Conservation (phyloP, 2,888 invertebrate genomes). For the Brachypalpus laphriformis region DNA sequence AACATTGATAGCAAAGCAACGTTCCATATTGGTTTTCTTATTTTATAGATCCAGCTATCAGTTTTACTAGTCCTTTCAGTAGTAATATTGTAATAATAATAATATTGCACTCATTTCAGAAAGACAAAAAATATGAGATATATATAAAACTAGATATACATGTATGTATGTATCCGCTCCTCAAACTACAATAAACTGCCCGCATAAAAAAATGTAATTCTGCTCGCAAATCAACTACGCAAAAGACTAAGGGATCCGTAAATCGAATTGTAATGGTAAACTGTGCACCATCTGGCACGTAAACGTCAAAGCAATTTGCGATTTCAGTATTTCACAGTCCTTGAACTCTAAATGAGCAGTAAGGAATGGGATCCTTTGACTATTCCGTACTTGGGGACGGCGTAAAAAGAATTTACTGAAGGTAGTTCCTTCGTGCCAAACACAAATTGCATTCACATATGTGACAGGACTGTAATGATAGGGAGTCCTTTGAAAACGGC, state of each 20-base stretch:
- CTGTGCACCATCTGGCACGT: conserved; percentile 38
- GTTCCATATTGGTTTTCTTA: no score
- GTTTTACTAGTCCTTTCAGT: no score
- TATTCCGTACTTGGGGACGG: background rate
- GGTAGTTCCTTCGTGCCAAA: background rate
- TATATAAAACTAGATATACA: no score
- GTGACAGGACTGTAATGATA: conserved; percentile 3
- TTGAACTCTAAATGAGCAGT: conserved; percentile 4
- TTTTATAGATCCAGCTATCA: no score
- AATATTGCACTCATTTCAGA: background rate
- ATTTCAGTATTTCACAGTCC: conserved; percentile 19
- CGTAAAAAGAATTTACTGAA: background rate
- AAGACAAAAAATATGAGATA: background rate
- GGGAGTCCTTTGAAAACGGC: background rate
- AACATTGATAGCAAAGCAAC: no score
- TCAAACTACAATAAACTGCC: background rate
- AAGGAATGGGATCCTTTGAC: conserved; percentile 4
- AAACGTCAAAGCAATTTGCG: conserved; percentile 43
- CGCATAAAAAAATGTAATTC: background rate
- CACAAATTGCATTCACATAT: conserved; percentile 36
- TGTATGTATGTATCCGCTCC: no score
- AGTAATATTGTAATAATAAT: no score
- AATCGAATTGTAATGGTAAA: conserved; percentile 36
- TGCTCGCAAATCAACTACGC: background rate
- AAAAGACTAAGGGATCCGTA: background rate